Base-by-base conservation (phyloP, 2,797 vertebrate species). In the Sylvia borin region DNA sequence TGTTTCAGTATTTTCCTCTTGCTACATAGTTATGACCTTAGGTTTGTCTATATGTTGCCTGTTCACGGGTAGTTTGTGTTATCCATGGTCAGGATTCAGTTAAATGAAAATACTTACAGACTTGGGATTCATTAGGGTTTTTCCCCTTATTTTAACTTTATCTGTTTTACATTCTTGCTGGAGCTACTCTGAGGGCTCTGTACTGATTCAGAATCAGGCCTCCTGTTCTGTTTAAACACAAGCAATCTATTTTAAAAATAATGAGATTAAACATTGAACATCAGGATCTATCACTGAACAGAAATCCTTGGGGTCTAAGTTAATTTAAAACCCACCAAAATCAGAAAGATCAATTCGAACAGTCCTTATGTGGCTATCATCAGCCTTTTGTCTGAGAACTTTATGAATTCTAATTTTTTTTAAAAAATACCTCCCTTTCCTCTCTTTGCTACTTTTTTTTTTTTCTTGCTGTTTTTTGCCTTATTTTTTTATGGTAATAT, bases 381-480 rank as follows among this genome's bases (percentile, higher is more conserved):
- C 34, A 82, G 7, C n/a, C 73, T 80, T 87, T 88, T 79, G 7
- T 64, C 57, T 74, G 50, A 80, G 42, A 70, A 76, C 2, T 16
- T 60, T 40, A 34, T 75, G 21, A 86, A 79, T 73, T 71, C 7
- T 38, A 45, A 82, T 78, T 51, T 11, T 16, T 50, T 27, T 10
- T 34, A 2, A 48, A 4, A 55, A 40, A 5, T 1, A 1, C 0
- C 2, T 12, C 5, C 5, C 66, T 51, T 45, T 10, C 1, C 5
- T 6, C 6, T 32, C 16, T 61, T 42, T 50, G 21, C 7, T 71
- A 11, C 9, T 29, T 48, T 61, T 58, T 29, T 48, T 61, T 58
- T 76, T 76, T 64, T 5, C 10, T 80, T 55, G 13, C 31, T 87
- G 10, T 3, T 50, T 60, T 65, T 34, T 85, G n/a, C 16, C 25